Conservation (phyloP, 2,113 vertebrate genomes). For the Phrynosoma blainvillii region DNA sequence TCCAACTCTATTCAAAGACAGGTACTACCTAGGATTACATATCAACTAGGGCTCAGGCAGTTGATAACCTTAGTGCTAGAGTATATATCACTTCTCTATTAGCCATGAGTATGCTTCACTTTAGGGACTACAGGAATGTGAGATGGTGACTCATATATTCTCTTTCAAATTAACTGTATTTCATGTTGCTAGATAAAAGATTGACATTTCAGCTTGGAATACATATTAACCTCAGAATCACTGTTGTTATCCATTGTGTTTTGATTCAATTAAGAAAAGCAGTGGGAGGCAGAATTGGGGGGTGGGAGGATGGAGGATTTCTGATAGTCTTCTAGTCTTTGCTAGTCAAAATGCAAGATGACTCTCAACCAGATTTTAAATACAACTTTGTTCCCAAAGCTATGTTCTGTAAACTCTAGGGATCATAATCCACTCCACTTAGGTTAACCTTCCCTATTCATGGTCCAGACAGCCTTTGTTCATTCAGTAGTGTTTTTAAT, state of each 20-base stretch:
- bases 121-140: not conserved
- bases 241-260: conserved; percentile 18
- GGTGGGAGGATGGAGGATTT: not conserved
- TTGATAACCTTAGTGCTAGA: not conserved
- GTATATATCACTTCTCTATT: not conserved
- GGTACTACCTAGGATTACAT: no score
- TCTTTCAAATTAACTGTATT: conserved; percentile 23
- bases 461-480: not conserved
- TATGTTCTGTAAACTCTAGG: not conserved
- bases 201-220: not conserved
- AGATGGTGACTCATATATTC: conserved; percentile 16
- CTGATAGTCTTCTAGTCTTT: not conserved
- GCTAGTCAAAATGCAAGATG: not conserved
- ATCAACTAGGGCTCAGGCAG: not conserved
- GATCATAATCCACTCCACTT: not conserved
- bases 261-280: conserved; percentile 20
- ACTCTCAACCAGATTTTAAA: not conserved
- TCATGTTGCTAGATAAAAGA: not conserved
- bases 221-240: not conserved
- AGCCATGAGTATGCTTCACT: not conserved
- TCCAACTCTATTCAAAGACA: not conserved
- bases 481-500: not conserved
- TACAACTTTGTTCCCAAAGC: not conserved
- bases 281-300: not conserved
- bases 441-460: not conserved